Conservation (phyloP, 2,113 vertebrate species). For the Nasalis larvatus region DNA sequence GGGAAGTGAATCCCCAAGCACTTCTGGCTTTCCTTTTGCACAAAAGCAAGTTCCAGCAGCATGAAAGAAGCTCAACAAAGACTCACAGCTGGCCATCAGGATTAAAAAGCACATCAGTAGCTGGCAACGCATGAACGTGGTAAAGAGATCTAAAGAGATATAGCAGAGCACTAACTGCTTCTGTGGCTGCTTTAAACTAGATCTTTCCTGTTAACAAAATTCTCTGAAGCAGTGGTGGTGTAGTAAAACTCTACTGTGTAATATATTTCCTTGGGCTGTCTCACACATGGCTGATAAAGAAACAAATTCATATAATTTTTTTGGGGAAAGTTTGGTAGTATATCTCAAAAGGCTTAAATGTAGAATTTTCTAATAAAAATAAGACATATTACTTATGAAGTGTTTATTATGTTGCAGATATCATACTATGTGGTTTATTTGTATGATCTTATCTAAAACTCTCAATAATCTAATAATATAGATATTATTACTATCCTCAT, state of each 20-base stretch:
- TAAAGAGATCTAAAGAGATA: not conserved
- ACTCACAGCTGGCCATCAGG: not conserved
- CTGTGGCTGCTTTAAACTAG: not conserved
- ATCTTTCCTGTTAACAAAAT: not conserved
- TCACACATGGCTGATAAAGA: not conserved
- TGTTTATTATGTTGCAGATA: not conserved
- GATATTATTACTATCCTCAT: not conserved
- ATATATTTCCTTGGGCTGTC: not conserved
- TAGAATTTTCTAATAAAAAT: not conserved
- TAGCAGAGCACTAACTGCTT: not conserved
- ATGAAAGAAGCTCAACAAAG: not conserved
- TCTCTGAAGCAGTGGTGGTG: not conserved
- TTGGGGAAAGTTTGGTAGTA: not conserved
- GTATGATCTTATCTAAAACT: not conserved
- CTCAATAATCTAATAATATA: not conserved
- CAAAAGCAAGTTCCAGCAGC: not conserved
- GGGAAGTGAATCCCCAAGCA: not conserved
- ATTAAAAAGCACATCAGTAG: not conserved
- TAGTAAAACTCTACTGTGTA: not conserved
- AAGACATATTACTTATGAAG: not conserved
- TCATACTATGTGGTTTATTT: not conserved
- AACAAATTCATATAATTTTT: not conserved
- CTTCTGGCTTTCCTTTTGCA: not conserved
- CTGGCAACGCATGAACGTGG: not conserved
- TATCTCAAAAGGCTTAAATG: not conserved